Evolutionary conservation across 1,140 invertebrate species (phyloP).

Genomic region (Temnothorax nylanderi): DNA sequence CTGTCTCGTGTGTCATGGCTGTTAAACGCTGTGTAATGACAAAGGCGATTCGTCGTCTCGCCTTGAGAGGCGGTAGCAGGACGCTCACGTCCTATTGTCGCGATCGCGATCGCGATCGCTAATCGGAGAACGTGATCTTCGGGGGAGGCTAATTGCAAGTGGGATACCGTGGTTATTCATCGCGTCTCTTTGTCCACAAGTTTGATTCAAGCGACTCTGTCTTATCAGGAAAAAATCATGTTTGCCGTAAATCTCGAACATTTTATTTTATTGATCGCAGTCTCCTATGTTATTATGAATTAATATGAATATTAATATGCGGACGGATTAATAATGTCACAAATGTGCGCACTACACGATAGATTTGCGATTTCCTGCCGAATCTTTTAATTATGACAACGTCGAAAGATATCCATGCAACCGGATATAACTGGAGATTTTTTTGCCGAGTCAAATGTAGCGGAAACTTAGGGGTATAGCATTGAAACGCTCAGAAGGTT

Average conservation of each 20-base stretch:
- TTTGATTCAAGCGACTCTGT: neutral
- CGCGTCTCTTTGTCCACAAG: neutral
- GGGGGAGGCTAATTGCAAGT: neutral
- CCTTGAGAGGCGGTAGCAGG: constrained; percentile 53
- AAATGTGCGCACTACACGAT: no score
- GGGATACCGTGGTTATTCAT: neutral
- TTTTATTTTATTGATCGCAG: neutral
- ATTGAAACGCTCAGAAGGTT: neutral
- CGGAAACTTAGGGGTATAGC: no score
- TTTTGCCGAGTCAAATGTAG: neutral
- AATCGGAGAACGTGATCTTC: constrained; percentile 11
- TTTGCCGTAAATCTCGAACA: neutral
- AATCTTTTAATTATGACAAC: neutral
- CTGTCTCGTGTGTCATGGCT: constrained; percentile 43
- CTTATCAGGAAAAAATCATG: neutral
- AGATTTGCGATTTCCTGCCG: neutral
- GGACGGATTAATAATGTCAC: neutral
- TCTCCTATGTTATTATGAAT: neutral
- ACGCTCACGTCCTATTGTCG: neutral
- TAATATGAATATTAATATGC: neutral
- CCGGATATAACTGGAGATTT: neutral
- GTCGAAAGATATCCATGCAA: neutral
- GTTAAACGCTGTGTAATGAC: constrained; percentile 44
- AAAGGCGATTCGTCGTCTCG: constrained; percentile 50
- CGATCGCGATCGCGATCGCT: neutral